Base-by-base conservation (phyloP, 92 coral and sea anemone species). In the Heliopora coerulea region DNA sequence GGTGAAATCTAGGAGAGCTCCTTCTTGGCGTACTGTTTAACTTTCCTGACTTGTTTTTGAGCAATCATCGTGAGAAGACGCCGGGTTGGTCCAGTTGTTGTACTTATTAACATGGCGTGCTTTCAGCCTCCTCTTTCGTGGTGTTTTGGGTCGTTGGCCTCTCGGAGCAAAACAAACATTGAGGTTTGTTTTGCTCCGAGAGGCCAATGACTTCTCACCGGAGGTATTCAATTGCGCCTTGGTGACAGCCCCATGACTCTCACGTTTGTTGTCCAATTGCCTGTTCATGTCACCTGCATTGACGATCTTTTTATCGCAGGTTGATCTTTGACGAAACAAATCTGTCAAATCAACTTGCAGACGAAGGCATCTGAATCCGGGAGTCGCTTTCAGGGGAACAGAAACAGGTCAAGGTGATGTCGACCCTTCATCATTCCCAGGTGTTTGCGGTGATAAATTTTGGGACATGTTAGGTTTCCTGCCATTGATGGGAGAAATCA, bases 1-100 rank as follows among this genome's bases (percentile, higher is more conserved):
- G 77, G 41, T 70, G 77, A 34, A 5, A 54, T 31, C 39, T 37
- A 29, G n/a, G 26, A 0, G 44, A 37, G 41, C 20, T 27, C 24
- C 77, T 34, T 18, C 77, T 34, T 17, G 63, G 77, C 1, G 62
- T 52, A 35, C n/a, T 54, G 50, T 52, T 50, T 5, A 54, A 3
- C 23, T 56, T 56, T 56, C 14, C 7, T 1, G 61, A 56, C 61
- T 23, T 17, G 8, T 3, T 23, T 17, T 29, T 28, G 30, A 17
- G 61, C 18, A 13, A 7, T 56, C 61, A 8, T 56, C 61, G 11
- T 56, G 14, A 6, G 52, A 46, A 2, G 61, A 56, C 28, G 23
- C 61, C 58, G 58, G 58, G 58, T 11, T 37, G 52, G 12, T 8
- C 5, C 12, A 5, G 12, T 12, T 12, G 42, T 37, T 37, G 52